phyloP scores from a whole-genome alignment of 2,113 vertebrate genomes.

The Cisticola juncidis region DNA sequence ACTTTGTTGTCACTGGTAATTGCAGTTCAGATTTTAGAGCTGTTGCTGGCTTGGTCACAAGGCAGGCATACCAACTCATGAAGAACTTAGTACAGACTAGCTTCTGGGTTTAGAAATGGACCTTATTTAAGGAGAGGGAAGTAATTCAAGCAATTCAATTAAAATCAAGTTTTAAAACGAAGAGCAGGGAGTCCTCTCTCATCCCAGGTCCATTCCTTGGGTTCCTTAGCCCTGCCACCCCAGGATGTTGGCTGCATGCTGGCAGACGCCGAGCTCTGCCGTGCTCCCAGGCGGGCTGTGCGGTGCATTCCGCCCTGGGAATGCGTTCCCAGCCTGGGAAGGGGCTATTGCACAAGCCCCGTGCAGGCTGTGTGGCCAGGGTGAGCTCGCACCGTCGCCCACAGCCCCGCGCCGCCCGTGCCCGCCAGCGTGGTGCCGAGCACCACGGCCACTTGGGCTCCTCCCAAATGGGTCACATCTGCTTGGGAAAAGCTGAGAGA shows the following conservation, averaged over 20 bases:
- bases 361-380: not conserved
- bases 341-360: not conserved
- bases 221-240: not conserved
- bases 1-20: not conserved
- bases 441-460: fast-evolving
- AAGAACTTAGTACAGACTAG: not conserved
- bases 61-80: no score
- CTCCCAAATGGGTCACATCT: not conserved
- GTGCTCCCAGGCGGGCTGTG: fast-evolving
- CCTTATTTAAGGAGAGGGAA: fast-evolving
- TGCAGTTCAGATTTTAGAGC: not conserved
- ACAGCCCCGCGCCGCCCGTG: fast-evolving
- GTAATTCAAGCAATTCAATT: not conserved
- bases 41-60: not conserved
- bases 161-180: not conserved
- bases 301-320: fast-evolving
- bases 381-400: fast-evolving
- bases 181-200: not conserved
- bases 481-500: not conserved
- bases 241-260: not conserved
- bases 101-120: not conserved
- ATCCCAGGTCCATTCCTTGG: fast-evolving
- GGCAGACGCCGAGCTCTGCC: not conserved
- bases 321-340: not conserved
- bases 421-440: fast-evolving